Conservation (phyloP, 37 sponge, comb jelly and placozoan species). For the Geodia barretti region DNA sequence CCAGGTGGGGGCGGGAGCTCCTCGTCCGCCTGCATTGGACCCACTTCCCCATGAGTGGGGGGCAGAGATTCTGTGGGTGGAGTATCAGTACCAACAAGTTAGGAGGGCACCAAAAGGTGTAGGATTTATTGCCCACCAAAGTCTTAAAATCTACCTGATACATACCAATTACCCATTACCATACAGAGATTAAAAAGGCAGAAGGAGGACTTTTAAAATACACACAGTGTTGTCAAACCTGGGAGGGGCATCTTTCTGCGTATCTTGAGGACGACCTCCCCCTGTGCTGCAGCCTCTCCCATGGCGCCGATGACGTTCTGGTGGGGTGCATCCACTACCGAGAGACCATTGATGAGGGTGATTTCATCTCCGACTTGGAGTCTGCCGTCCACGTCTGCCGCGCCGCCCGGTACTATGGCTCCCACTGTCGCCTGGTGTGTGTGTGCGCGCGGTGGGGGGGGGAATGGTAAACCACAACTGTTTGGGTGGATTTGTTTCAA, state of each 20-base stretch:
- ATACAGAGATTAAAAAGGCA: too few species aligned
- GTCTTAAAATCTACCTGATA: too few species aligned
- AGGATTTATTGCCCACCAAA: too few species aligned
- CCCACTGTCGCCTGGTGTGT: conserved; percentile 71
- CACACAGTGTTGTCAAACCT: too few species aligned
- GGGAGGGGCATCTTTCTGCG: conserved; percentile 45
- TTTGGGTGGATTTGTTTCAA: neutral
- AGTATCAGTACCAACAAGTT: too few species aligned
- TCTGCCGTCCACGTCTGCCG: conserved; percentile 88
- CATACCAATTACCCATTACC: too few species aligned
- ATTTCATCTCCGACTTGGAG: conserved; percentile 91
- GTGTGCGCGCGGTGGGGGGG: neutral
- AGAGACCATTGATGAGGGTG: conserved; percentile 87
- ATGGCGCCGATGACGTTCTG: conserved; percentile 86
- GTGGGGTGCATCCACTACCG: conserved; percentile 80
- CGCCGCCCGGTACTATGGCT: conserved; percentile 79
- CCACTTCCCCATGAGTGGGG: conserved; percentile 9
- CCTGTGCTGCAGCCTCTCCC: conserved; percentile 65
- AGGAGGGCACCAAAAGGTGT: too few species aligned
- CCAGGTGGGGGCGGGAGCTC: conserved; percentile 37
- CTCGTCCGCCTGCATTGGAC: neutral
- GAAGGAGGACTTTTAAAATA: too few species aligned
- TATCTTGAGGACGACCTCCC: conserved; percentile 52
- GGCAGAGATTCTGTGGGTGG: neutral
- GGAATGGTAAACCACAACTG: neutral